These are phyloP conservation scores for Mobula hypostoma DNA, from an alignment of 2,113 vertebrate species.

Conservation along the genomic window DNA sequence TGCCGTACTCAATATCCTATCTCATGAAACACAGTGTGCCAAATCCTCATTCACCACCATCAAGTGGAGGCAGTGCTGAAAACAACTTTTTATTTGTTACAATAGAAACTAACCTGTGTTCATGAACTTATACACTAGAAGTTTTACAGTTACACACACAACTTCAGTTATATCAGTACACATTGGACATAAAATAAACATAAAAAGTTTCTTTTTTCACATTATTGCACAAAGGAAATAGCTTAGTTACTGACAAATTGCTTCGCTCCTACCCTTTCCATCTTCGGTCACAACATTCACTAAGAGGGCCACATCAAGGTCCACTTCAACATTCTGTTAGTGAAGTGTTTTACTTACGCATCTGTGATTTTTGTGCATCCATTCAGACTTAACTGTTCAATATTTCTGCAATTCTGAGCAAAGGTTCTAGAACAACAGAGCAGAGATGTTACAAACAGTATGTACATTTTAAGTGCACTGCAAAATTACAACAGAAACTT, in stretches of 20 bases:
- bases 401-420: constrained; percentile 97
- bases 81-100: too few relatives aligned
- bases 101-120: background rate
- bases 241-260: background rate
- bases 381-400: constrained; percentile 89
- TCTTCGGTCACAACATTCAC: background rate
- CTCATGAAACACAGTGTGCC: too few relatives aligned
- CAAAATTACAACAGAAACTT: background rate
- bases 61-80: too few relatives aligned
- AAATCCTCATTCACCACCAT: too few relatives aligned
- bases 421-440: constrained; percentile 67
- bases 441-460: background rate
- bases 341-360: constrained; percentile 61
- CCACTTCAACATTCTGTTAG: background rate
- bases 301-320: background rate
- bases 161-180: background rate
- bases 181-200: background rate
- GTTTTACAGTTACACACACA: background rate
- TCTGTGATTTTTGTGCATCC: constrained; percentile 98
- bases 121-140: background rate
- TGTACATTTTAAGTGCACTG: background rate
- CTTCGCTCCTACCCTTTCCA: background rate
- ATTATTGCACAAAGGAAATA: background rate
- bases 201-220: background rate
- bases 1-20: too few relatives aligned